phyloP scores from a whole-genome alignment of 2,113 vertebrate species.

The Dipodomys ordii region DNA sequence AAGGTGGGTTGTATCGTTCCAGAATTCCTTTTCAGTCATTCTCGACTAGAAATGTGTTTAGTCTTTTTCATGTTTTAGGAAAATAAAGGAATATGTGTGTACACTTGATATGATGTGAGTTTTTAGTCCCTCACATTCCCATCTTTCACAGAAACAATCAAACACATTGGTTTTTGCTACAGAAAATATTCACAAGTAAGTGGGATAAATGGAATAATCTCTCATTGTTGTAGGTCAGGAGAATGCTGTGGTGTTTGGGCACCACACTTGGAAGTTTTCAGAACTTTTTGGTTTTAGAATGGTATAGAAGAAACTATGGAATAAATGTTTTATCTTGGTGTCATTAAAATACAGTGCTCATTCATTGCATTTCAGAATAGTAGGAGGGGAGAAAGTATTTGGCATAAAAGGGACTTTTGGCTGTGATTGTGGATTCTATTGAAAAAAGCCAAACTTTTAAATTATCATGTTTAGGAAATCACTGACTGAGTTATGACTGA shows the following conservation, averaged over 20 bases:
- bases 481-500: slow-evolving; percentile 23
- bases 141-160: not conserved
- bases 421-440: not conserved
- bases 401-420: not conserved
- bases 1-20: not conserved
- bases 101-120: not conserved
- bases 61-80: slow-evolving; percentile 12
- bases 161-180: not conserved
- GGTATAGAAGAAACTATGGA: not conserved
- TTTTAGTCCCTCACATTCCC: not conserved
- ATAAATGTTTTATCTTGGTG: not conserved
- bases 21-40: slow-evolving; percentile 19
- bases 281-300: slow-evolving; percentile 5
- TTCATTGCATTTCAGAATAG: slow-evolving; percentile 15
- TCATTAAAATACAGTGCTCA: not conserved
- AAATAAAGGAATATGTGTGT: not conserved
- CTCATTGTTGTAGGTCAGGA: not conserved
- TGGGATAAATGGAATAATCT: not conserved
- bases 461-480: not conserved
- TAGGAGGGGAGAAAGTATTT: not conserved
- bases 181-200: not conserved
- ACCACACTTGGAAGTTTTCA: not conserved
- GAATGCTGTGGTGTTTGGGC: not conserved
- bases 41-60: not conserved
- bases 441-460: slow-evolving; percentile 51